These are phyloP conservation scores for Aulostomus chinensis DNA, from an alignment of 2,797 vertebrate genomes.

Conservation along the genomic window DNA sequence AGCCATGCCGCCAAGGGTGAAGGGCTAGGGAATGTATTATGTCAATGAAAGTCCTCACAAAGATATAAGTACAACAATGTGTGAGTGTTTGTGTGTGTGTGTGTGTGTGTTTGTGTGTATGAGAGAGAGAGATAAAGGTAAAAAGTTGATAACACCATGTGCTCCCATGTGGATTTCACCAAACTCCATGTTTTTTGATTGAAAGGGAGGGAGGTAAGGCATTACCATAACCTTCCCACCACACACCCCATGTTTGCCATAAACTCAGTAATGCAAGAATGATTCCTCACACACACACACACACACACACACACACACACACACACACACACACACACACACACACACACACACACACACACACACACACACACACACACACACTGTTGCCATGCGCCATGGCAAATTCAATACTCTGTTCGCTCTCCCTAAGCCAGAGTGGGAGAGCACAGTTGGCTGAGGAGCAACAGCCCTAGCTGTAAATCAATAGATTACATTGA, in stretches of 20 bases:
- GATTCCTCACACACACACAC: constrained; percentile 34
- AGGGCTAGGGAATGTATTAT: no score
- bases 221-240: constrained; percentile 67
- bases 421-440: constrained; percentile 58
- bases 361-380: constrained; percentile 16
- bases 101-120: constrained; percentile 16
- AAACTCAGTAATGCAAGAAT: constrained; percentile 66
- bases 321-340: constrained; percentile 16
- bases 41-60: no score
- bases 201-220: constrained; percentile 41
- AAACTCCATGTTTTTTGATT: constrained; percentile 62
- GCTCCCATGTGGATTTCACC: constrained; percentile 57
- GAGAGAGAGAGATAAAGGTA: no score
- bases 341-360: constrained; percentile 6
- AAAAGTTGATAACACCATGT: no score
- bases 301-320: constrained; percentile 10
- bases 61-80: no score
- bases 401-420: constrained; percentile 74
- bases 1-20: no score
- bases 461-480: constrained; percentile 53
- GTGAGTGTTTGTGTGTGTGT: constrained; percentile 6
- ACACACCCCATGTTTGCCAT: constrained; percentile 64
- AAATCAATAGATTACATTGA: constrained; percentile 79
- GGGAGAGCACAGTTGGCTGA: constrained; percentile 54
- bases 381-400: constrained; percentile 48